phyloP scores from a whole-genome alignment of 64 coral and sea anemone species.

The Trachythela sp. region DNA sequence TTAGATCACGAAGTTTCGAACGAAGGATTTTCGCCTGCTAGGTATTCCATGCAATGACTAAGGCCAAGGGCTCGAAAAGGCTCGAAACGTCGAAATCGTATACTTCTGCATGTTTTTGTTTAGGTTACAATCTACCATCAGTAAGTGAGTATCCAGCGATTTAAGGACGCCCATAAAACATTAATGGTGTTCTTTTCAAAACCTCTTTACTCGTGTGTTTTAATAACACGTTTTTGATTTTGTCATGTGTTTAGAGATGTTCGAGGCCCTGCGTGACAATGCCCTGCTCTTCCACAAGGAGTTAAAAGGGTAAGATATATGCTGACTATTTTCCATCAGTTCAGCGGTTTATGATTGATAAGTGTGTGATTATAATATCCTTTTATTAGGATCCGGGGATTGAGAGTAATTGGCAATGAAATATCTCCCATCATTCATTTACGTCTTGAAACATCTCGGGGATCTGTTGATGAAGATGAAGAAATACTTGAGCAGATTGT shows the following conservation, averaged over 20 bases:
- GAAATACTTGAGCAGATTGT: slow-evolving; percentile 62
- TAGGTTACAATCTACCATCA: too few relatives aligned
- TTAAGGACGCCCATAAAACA: too few relatives aligned
- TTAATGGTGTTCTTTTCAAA: too few relatives aligned
- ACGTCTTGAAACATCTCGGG: slow-evolving; percentile 39
- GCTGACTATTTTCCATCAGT: not conserved
- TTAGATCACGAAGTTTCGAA: too few relatives aligned
- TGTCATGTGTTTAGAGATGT: slow-evolving; percentile 65
- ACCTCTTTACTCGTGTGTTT: too few relatives aligned
- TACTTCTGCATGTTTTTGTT: too few relatives aligned
- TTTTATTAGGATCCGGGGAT: slow-evolving; percentile 54
- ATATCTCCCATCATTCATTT: slow-evolving; percentile 80
- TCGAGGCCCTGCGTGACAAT: slow-evolving; percentile 69
- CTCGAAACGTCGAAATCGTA: too few relatives aligned
- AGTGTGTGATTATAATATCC: too few relatives aligned
- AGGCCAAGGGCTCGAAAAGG: too few relatives aligned
- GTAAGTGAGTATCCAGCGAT: too few relatives aligned
- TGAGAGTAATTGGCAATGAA: slow-evolving; percentile 46
- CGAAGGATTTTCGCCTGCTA: too few relatives aligned
- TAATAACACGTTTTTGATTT: not conserved
- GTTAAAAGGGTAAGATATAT: slow-evolving; percentile 61
- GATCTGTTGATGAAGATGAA: slow-evolving; percentile 72
- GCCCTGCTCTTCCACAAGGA: slow-evolving; percentile 71
- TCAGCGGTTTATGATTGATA: not conserved
- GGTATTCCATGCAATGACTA: too few relatives aligned